phyloP scores from a whole-genome alignment of 2,888 invertebrate species.

The Plebejus melissa region DNA sequence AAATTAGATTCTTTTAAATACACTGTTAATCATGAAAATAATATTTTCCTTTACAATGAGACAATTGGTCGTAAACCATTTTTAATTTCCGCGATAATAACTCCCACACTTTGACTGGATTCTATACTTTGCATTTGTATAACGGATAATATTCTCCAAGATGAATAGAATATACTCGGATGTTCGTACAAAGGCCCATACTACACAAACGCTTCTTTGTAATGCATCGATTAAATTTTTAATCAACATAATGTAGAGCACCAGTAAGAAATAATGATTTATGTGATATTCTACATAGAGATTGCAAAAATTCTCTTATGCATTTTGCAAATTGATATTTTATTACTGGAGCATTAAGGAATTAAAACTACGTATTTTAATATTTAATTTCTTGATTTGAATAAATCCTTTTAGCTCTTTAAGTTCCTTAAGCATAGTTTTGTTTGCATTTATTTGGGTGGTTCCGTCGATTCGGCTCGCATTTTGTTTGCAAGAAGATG shows the following conservation, averaged over 20 bases:
- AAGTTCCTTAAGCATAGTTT: not conserved
- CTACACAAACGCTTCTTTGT: conserved; percentile 9
- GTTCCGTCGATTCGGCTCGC: not conserved
- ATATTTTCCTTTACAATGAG: not conserved
- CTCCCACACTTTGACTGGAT: not conserved
- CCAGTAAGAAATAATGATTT: conserved; percentile 8
- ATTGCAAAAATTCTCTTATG: not conserved
- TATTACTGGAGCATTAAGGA: not conserved
- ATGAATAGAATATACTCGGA: not conserved
- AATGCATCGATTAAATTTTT: conserved; percentile 16
- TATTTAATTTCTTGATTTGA: not conserved
- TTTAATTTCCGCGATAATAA: conserved; percentile 8
- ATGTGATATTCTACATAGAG: not conserved
- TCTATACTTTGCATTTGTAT: conserved; percentile 1
- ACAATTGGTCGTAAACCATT: conserved; percentile 3
- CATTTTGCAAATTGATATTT: conserved; percentile 11
- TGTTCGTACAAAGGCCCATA: conserved; percentile 5
- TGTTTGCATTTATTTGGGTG: not conserved
- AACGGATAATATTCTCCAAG: conserved; percentile 9
- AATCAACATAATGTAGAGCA: conserved; percentile 17
- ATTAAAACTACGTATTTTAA: not conserved
- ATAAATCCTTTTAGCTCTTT: not conserved
- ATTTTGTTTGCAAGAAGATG: not conserved
- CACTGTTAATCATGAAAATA: not conserved
- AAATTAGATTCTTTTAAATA: not conserved